Conservation (phyloP, 2,113 vertebrate species). For the Gallinago paraguaiae region DNA sequence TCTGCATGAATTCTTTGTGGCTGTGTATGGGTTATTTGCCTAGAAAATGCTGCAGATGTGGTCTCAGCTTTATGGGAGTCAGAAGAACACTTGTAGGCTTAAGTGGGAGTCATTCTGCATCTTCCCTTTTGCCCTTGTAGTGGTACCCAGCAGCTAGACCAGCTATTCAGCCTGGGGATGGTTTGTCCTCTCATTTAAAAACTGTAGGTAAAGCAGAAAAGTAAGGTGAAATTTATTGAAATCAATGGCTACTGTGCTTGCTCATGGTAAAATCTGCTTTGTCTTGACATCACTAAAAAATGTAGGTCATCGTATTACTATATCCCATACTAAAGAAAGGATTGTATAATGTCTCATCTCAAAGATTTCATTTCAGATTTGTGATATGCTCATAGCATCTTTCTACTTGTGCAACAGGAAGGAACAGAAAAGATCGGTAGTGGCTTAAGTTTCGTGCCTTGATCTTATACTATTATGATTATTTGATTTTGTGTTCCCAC, state of each 20-base stretch:
- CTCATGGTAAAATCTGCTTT: background rate
- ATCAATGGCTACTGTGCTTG: background rate
- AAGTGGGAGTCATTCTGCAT: background rate
- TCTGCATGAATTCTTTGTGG: conserved; percentile 25
- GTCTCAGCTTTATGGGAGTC: background rate
- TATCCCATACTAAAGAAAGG: background rate
- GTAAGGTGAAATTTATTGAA: background rate
- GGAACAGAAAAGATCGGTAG: background rate
- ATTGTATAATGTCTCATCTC: background rate
- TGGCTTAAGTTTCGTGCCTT: background rate
- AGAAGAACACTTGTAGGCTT: background rate
- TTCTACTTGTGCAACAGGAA: background rate
- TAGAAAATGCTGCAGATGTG: background rate
- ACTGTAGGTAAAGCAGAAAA: background rate
- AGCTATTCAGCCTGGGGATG: background rate
- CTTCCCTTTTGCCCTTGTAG: background rate
- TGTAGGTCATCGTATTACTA: background rate
- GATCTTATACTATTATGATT: background rate
- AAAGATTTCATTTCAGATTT: background rate
- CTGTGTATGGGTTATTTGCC: background rate
- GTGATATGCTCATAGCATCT: background rate
- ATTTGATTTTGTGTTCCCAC: background rate
- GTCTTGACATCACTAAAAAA: background rate
- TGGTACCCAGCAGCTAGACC: background rate
- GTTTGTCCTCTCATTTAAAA: background rate